These are phyloP conservation scores for Agapornis roseicollis DNA, from an alignment of 2,113 vertebrate species.

Conservation along the genomic window DNA sequence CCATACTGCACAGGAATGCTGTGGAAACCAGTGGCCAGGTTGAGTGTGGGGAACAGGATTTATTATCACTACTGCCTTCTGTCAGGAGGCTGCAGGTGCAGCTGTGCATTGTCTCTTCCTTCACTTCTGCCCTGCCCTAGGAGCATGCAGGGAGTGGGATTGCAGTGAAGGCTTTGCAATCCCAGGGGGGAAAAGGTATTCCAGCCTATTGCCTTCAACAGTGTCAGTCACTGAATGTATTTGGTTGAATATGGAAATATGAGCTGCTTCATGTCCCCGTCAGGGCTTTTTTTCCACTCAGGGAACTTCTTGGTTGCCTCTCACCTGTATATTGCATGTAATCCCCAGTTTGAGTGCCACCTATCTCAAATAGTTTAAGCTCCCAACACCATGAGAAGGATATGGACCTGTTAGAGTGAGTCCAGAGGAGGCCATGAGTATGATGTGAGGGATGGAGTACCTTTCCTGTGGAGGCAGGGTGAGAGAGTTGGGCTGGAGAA, in stretches of 20 bases:
- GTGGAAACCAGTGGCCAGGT: not conserved
- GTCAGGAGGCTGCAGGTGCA: not conserved
- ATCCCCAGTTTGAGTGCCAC: not conserved
- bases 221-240: not conserved
- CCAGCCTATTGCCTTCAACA: not conserved
- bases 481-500: not conserved
- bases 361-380: not conserved
- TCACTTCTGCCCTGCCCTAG: not conserved
- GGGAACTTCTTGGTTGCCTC: not conserved
- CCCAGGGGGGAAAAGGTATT: not conserved
- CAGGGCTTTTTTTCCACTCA: not conserved
- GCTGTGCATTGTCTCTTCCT: not conserved
- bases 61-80: not conserved
- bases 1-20: not conserved
- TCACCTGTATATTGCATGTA: not conserved
- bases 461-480: not conserved
- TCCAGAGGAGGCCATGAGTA: not conserved
- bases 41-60: not conserved
- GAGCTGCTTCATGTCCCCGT: not conserved
- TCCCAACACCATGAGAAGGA: not conserved
- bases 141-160: not conserved
- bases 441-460: not conserved
- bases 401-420: not conserved
- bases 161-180: not conserved
- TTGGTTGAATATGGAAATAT: not conserved